Base-by-base conservation (phyloP, 2,888 invertebrate species). In the Drosophila emarginata region DNA sequence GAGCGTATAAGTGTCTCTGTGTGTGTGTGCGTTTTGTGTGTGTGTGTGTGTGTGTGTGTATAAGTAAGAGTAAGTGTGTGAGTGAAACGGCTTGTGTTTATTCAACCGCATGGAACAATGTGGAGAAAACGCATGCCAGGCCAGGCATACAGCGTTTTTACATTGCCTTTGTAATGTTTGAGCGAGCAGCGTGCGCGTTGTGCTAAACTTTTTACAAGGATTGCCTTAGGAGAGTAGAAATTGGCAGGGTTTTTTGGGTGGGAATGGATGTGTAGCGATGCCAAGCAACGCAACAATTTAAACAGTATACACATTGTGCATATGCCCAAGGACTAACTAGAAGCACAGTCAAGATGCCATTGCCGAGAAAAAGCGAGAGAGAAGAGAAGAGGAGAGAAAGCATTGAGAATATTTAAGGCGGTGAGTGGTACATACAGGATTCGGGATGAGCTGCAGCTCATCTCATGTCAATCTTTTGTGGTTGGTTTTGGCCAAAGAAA, bases 61-160 rank as follows among this genome's bases (percentile, higher is more conserved):
- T 39, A 53, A 54, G 15, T 61, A 40, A 58, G 61, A 51, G 45
- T 28, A 61, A 52, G 53, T 60, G 58, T 72, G 72, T 72, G 64
- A 45, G 45, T 45, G 45, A 14, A 45, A 45, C 68, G 78, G 70
- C 69, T 77, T 85, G 77, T 85, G 82, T 82, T 84, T 83, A 83
- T 83, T 86, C 80, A 86, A 80, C 86, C 86, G 79, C 83, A 80
- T 80, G 76, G 71, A 79, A 83, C 83, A 83, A 83, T 86, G 81
- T 80, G 80, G 74, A 45, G 45, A 80, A 86, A 83, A 86, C 79
- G 83, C 86, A 86, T 83, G 78, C 78, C 77, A 80, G 78, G 45
- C 21, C 18, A 21, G 12, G 74, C 80, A 69, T 79, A 53, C 66
- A 62, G 45, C 56, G 61, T 28, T 74, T 73, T 56, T 66, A 21